Base-by-base conservation (phyloP, 37 sponge, comb jelly and placozoan genomes). In the Haliclona indistincta region DNA sequence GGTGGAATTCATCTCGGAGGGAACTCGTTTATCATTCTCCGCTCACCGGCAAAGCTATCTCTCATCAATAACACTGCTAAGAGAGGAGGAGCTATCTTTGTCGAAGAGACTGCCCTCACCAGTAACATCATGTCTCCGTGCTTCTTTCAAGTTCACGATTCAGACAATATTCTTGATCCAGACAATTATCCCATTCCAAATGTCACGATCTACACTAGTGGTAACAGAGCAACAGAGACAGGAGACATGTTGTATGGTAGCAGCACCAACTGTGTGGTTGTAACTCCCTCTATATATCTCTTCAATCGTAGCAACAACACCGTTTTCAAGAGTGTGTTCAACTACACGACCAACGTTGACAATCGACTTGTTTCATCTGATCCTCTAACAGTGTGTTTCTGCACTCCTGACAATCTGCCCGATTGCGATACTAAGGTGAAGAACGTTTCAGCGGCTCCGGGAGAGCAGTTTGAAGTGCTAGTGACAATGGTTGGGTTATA, bases 361-460 rank as follows among this genome's bases (percentile, higher is more conserved):
- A n/a, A 6, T n/a, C 38, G 61, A 17, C 28, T 40, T 1, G 34
- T 74, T 19, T 58, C 75, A 58, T 74, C 75, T 38, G 75, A 58
- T 60, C 61, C 75, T 39, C 29, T 34, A 32, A 37, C 26, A 20
- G 75, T 74, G 15, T 74, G 75, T 38, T 53, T 74, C 26, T 74
- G 75, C 35, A 41, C 22, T 25, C 22, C 44, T 10, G 51, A 47
- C 51, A 42, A 51, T 26, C 32, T 36, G 19, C 54, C 53, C 1
- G 38, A 34, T 26, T 72, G 73, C 35, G 33, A 2, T 6, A 5
- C 26, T 30, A 30, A 32, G 20, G 35, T 19, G 29, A 23, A 29
- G 35, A 4, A 51, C n/a, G 30, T 72, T 53, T 15, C 51, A 30
- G 19, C 29, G 1, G 44, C 36, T 52, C 73, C 75, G 1, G 75